Evolutionary conservation across 2,888 invertebrate genomes (phyloP).

Genomic region (Metalampra italica): DNA sequence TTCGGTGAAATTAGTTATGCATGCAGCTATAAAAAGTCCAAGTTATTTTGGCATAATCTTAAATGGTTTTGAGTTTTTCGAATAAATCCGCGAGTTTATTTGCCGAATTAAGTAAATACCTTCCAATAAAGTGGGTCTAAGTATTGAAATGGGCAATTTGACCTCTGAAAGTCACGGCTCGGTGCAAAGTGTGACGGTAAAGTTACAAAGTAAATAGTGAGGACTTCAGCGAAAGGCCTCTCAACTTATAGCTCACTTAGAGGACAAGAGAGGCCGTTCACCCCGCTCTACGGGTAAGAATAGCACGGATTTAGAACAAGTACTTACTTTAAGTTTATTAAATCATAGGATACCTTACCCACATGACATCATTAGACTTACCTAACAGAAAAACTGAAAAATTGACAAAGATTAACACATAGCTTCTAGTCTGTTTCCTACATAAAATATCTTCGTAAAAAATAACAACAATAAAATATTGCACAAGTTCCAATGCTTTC

Average conservation of each 20-base stretch:
- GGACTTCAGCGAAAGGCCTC: conserved; percentile 48
- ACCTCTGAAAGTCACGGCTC: conserved; percentile 21
- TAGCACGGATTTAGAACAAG: conserved; percentile 29
- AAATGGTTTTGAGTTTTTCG: background rate
- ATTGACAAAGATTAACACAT: no score
- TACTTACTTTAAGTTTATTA: conserved; percentile 14
- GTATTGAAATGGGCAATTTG: conserved; percentile 18
- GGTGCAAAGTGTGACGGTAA: conserved; percentile 30
- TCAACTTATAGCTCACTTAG: conserved; percentile 49
- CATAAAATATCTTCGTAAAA: no score
- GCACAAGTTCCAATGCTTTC: no score
- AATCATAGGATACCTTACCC: background rate
- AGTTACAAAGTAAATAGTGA: conserved; percentile 37
- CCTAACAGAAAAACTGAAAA: no score
- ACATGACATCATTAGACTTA: no score
- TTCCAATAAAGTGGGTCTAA: background rate
- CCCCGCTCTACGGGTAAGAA: conserved; percentile 39
- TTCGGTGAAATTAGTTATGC: conserved; percentile 3
- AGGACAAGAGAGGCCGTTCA: conserved; percentile 68
- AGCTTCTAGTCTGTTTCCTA: no score
- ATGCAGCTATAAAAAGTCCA: conserved; percentile 1
- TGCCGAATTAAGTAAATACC: background rate
- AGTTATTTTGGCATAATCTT: conserved; percentile 1
- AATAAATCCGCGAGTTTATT: conserved; percentile 2
- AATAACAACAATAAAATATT: no score